These are phyloP conservation scores for Ceyx cyanopectus DNA, from an alignment of 2,113 vertebrate species.

Conservation along the genomic window DNA sequence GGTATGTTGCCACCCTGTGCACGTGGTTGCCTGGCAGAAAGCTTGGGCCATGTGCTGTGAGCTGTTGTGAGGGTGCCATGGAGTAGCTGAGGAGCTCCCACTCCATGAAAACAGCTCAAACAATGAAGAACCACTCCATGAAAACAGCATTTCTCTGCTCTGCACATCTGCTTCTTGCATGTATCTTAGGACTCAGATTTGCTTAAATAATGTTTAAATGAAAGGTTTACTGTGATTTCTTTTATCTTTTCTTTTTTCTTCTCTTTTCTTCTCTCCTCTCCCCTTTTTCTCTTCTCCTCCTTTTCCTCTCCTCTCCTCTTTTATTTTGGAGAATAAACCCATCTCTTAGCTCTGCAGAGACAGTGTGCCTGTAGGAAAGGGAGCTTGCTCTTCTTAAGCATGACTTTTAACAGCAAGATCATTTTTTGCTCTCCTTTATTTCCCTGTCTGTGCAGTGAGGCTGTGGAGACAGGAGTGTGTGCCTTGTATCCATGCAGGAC, in stretches of 20 bases:
- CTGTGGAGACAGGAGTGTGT: background rate
- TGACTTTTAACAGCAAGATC: background rate
- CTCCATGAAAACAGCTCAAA: conserved; percentile 1
- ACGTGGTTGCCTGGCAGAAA: background rate
- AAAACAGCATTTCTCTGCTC: conserved; percentile 37
- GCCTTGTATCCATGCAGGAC: background rate
- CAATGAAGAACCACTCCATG: conserved; percentile 12
- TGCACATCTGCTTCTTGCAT: conserved; percentile 51
- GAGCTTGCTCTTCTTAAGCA: background rate
- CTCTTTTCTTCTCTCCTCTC: too few relatives aligned
- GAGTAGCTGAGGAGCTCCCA: background rate
- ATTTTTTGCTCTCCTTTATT: background rate
- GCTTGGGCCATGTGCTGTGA: background rate
- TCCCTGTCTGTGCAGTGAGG: background rate
- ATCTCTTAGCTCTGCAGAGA: background rate
- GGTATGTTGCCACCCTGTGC: conserved; percentile 35
- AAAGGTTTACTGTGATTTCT: background rate
- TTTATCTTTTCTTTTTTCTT: background rate
- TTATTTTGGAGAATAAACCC: background rate
- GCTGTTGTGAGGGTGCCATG: background rate
- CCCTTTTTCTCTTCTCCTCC: too few relatives aligned
- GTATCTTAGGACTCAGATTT: background rate
- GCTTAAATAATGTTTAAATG: conserved; percentile 38
- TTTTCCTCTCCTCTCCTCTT: background rate
- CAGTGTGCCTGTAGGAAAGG: background rate